phyloP scores from a whole-genome alignment of 1,140 invertebrate species.

The Bombus breviceps region DNA sequence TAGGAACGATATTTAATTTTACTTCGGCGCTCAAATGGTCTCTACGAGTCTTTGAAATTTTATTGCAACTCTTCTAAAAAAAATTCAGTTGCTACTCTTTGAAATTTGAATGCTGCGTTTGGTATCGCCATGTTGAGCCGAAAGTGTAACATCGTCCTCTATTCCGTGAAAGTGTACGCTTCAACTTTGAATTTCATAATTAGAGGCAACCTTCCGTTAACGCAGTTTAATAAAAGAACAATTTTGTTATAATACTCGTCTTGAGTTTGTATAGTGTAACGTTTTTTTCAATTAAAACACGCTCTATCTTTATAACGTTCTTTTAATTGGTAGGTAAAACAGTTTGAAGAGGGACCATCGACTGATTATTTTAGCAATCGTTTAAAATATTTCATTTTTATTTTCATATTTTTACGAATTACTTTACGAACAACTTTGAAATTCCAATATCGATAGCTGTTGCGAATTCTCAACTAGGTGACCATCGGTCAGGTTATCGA shows the following conservation, averaged over 20 bases:
- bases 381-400: not conserved
- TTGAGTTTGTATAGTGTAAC: too few relatives aligned
- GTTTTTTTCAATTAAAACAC: not conserved
- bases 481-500: not conserved
- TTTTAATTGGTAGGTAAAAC: not conserved
- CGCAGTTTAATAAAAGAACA: not conserved
- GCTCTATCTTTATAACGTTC: not conserved
- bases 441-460: not conserved
- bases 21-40: too few relatives aligned
- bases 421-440: not conserved
- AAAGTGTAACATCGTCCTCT: not conserved
- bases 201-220: not conserved
- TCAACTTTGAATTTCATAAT: not conserved
- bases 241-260: not conserved
- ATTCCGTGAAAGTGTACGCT: not conserved
- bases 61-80: not conserved
- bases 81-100: not conserved
- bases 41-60: not conserved
- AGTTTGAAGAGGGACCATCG: not conserved
- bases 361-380: too few relatives aligned
- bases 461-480: too few relatives aligned
- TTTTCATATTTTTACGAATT: not conserved
- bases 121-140: not conserved
- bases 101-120: not conserved
- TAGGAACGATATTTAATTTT: too few relatives aligned